Base-by-base conservation (phyloP, 2,113 vertebrate genomes). In the Cariama cristata region DNA sequence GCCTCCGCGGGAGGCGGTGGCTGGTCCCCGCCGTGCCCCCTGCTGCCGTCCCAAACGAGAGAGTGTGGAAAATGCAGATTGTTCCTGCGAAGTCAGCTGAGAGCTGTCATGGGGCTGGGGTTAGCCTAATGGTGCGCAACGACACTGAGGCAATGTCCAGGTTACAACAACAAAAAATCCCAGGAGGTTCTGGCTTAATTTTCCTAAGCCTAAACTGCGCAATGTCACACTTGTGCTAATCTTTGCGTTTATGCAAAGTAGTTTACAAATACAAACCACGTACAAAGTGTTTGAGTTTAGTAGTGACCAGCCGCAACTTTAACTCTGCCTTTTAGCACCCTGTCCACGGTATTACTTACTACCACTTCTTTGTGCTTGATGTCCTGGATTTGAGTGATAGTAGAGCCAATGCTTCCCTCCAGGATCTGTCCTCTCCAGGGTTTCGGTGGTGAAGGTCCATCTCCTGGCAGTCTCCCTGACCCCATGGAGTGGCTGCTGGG, bases 81-180 rank as follows among this genome's bases (percentile, higher is more conserved):
- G 16, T 20, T 24, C 20, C 38, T 26, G 47, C 4, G 2, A 27
- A 14, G 45, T 8, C 44, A 32, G 13, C 49, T 12, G 55, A 32
- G 47, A 62, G 32, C 42, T 40, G 62, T 16, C 9, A 0, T 2
- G 32, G 27, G 11, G 24, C 28, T 17, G 42, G 26, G 81, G n/a
- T 24, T 16, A 12, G 38, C 1, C 0, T 28, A 7, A 11, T 20
- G 12, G 52, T 4, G 8, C 15, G 1, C 52, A 14, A 35, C 58
- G 10, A 9, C 1, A 0, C 19, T 4, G 42, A 28, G 66, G 67
- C 9, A 12, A 24, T 1, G 33, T 2, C 11, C 33, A 17, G 22
- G 24, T 58, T 21, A 47, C 19, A 27, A 4, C 55, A 21, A 3
- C 8, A n/a, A 21, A 49, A 58, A 11, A 14, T 19, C 35, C 17